Conservation (phyloP, 2,888 invertebrate genomes). For the Gryllus longicercus region DNA sequence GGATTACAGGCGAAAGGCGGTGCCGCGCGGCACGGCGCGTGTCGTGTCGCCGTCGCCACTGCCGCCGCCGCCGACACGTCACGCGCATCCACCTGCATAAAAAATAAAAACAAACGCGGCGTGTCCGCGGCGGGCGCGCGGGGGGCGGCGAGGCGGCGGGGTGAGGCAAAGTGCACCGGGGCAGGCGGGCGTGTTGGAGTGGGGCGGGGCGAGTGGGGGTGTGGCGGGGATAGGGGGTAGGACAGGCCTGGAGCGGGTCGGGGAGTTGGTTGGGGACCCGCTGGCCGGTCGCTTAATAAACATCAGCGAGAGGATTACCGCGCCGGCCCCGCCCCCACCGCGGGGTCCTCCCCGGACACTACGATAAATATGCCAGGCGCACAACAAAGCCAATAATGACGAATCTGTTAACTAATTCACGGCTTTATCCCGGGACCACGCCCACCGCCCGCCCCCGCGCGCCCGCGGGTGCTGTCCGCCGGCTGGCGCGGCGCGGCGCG, state of each 20-base stretch:
- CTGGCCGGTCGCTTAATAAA: not conserved
- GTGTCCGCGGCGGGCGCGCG: not conserved
- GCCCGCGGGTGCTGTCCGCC: not conserved
- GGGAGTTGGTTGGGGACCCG: not conserved
- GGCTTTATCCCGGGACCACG: not conserved
- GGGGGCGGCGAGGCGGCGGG: not conserved
- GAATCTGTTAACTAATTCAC: slow-evolving; percentile 1
- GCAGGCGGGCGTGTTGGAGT: no score
- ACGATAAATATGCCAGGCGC: slow-evolving; percentile 17
- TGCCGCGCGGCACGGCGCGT: not conserved
- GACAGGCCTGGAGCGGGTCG: not conserved
- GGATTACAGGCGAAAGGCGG: not conserved
- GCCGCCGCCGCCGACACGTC: not conserved
- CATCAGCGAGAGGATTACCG: not conserved
- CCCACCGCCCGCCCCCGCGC: not conserved
- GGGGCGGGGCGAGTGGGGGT: no score
- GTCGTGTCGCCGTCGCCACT: no score
- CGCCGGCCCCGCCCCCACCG: not conserved
- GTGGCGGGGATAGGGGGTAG: no score
- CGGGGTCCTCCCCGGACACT: not conserved
- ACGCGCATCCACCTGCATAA: slow-evolving; percentile 17
- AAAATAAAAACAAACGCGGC: not conserved
- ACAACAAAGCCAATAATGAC: slow-evolving; percentile 17
- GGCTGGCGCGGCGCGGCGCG: not conserved
- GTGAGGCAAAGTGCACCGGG: no score